Evolutionary conservation across 2,888 invertebrate species (phyloP).

Genomic region (Acronicta leporina): DNA sequence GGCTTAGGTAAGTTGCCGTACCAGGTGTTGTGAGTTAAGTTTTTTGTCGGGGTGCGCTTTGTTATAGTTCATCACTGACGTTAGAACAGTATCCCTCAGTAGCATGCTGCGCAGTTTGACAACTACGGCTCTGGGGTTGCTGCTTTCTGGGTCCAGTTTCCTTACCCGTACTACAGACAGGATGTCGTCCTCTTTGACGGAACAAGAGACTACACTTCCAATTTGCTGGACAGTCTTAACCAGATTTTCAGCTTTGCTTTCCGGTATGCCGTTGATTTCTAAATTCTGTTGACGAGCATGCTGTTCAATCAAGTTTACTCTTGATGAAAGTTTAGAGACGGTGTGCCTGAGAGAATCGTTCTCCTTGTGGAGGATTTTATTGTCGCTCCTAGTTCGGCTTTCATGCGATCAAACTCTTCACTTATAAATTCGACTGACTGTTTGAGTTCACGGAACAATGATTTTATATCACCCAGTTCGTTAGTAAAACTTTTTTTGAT

Average conservation of each 20-base stretch:
- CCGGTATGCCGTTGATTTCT: conserved; percentile 6
- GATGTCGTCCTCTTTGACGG: conserved; percentile 7
- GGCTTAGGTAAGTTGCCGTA: conserved; percentile 4
- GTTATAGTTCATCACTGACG: conserved; percentile 7
- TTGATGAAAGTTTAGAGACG: not conserved
- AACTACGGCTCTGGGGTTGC: not conserved
- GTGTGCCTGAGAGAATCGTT: not conserved
- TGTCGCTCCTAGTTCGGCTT: not conserved
- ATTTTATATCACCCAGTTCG: conserved; percentile 7
- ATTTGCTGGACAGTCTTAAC: conserved; percentile 1
- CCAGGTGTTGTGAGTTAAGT: conserved; percentile 8
- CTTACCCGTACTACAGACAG: conserved; percentile 7
- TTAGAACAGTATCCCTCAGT: conserved; percentile 5
- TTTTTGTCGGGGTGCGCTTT: conserved; percentile 5
- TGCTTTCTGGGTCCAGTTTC: not conserved
- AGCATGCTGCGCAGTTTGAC: conserved; percentile 2
- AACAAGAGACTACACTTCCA: conserved; percentile 8
- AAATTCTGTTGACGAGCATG: conserved; percentile 9
- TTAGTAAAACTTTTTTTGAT: conserved; percentile 7
- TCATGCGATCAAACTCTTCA: conserved; percentile 7
- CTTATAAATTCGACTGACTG: conserved; percentile 4
- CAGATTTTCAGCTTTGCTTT: conserved; percentile 8
- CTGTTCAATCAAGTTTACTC: conserved; percentile 6
- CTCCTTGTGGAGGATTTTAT: conserved; percentile 3
- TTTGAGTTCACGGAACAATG: conserved; percentile 1